phyloP scores from a whole-genome alignment of 2,888 invertebrate species.

The Ennomos quercinarius region DNA sequence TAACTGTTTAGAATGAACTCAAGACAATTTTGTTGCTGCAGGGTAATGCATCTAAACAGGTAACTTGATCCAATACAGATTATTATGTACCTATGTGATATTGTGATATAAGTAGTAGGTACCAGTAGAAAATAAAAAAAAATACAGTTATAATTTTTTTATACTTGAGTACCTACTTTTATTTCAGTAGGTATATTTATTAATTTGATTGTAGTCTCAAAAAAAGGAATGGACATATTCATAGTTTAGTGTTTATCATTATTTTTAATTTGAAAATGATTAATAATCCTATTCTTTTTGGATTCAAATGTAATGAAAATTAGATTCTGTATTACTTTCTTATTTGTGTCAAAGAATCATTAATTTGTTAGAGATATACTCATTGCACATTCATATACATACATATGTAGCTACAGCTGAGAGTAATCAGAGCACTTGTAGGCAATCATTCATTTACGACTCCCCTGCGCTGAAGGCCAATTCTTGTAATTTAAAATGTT shows the following conservation, averaged over 20 bases:
- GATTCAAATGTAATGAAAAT: no score
- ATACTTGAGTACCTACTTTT: no score
- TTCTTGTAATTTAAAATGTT: no score
- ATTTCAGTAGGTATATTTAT: no score
- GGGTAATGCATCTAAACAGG: constrained; percentile 3
- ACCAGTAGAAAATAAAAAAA: background rate
- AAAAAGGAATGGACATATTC: no score
- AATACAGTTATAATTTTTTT: no score
- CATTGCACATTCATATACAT: constrained; percentile 5
- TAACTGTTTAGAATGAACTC: constrained; percentile 3
- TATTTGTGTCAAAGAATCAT: no score
- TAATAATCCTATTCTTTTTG: no score
- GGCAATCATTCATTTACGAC: constrained; percentile 79
- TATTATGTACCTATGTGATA: background rate
- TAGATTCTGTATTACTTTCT: no score
- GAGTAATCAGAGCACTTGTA: constrained; percentile 75
- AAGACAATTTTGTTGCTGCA: constrained; percentile 15
- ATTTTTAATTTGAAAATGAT: no score
- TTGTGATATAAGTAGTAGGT: background rate
- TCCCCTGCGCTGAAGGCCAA: constrained; percentile 45
- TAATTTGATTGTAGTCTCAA: no score
- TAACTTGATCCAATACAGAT: background rate
- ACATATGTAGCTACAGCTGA: constrained; percentile 5
- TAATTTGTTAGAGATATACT: background rate
- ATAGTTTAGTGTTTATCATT: no score